These are phyloP conservation scores for Neopelma chrysocephalum DNA, from an alignment of 2,797 vertebrate genomes.

Conservation along the genomic window DNA sequence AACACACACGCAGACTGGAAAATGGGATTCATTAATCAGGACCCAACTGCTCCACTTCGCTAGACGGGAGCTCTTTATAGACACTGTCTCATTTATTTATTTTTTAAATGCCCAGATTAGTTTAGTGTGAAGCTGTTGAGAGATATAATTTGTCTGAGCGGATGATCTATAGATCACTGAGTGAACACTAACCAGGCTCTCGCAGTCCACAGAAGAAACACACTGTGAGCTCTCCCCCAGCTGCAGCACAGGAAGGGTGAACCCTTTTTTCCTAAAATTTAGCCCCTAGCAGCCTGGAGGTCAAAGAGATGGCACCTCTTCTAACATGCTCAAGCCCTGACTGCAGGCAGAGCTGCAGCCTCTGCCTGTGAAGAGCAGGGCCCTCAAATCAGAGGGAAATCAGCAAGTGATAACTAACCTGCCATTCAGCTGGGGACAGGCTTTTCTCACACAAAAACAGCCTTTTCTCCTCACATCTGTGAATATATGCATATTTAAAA, in stretches of 20 bases:
- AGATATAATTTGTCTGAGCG: conserved; percentile 46
- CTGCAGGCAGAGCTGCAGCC: background rate
- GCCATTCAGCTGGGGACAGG: background rate
- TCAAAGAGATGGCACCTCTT: background rate
- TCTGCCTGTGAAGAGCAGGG: background rate
- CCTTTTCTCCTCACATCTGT: background rate
- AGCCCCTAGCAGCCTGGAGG: background rate
- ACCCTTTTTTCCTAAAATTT: background rate
- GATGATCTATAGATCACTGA: conserved; percentile 33
- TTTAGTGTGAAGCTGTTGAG: conserved; percentile 37
- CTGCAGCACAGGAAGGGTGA: background rate
- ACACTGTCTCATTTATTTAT: conserved; percentile 54
- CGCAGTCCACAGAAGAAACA: background rate
- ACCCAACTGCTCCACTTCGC: conserved; percentile 32
- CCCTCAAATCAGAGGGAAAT: background rate
- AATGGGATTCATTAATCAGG: conserved; percentile 42
- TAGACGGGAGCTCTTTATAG: conserved; percentile 12
- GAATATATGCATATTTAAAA: conserved; percentile 45
- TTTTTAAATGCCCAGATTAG: conserved; percentile 62
- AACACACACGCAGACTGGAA: background rate
- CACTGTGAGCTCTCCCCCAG: accelerated
- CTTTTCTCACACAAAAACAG: background rate
- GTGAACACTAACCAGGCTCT: background rate
- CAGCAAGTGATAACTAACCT: background rate
- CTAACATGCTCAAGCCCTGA: background rate